Percentiles rank a stretch among this genome's conserved stretches.
Evolutionary conservation across 2,113 vertebrate species (phyloP).

Genomic region (Colinus virginianus): DNA sequence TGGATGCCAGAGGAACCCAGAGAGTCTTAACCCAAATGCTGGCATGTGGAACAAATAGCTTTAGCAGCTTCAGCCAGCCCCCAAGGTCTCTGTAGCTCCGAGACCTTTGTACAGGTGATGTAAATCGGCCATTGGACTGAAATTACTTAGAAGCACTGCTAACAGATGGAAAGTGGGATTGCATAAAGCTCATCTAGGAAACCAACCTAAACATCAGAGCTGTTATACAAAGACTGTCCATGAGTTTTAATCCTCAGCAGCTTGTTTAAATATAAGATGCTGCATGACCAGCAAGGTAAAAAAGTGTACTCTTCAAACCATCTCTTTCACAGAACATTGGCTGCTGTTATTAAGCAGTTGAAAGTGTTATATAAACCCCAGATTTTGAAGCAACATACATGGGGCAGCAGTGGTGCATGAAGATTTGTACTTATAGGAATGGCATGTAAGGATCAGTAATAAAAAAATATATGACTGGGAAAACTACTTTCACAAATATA

Average conservation of each 20-base stretch:
- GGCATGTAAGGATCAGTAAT: not conserved
- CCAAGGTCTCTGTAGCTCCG: not conserved
- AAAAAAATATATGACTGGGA: not conserved
- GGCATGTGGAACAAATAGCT: fast-evolving
- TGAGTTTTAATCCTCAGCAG: not conserved
- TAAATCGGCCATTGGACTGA: constrained; percentile 27
- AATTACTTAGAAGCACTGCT: constrained; percentile 54
- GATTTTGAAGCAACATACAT: not conserved
- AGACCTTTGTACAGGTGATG: constrained; percentile 33
- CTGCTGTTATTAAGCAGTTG: not conserved
- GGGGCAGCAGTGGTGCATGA: fast-evolving
- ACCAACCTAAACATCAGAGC: constrained; percentile 39
- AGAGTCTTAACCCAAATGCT: not conserved
- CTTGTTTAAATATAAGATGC: constrained; percentile 30
- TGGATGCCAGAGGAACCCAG: not conserved
- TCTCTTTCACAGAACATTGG: not conserved
- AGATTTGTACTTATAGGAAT: not conserved
- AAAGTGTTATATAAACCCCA: not conserved
- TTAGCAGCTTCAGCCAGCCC: not conserved
- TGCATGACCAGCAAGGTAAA: not conserved
- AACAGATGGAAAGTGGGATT: constrained; percentile 72
- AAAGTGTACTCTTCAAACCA: not conserved
- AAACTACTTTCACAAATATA: not conserved
- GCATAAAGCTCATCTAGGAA: constrained; percentile 52
- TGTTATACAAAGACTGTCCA: constrained; percentile 44